Evolutionary conservation across 2,888 invertebrate species (phyloP), one percentile per base, ranked within the genome.

Genomic region (Agrilus mali): DNA sequence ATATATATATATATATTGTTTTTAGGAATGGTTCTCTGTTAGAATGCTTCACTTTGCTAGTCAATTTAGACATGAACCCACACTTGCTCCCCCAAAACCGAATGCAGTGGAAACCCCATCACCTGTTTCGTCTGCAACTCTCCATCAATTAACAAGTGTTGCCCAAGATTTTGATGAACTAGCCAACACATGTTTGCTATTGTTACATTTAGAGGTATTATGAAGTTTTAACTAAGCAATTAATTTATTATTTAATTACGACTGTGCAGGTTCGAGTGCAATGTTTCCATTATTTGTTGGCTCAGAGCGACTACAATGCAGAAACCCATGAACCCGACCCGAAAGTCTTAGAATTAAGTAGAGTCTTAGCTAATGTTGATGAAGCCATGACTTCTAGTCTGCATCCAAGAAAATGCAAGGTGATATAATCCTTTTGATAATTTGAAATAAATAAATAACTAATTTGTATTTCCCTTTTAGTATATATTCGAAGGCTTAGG

Each of bases 401-500:
- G 37, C 85, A 86, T 62, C 79, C 81, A 1, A 73, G 82, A 41
- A 88, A 87, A 60, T 80, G 82, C 50, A 83, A 82, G 60, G 84
- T 86, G 69, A 60, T 27, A 14, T 34, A 40, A 41, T 46, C n/a
- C n/a, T n/a, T n/a, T 38, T 40, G 36, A 42, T 31, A 20, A 40
- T 14, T 32, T 40, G 14, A 42, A 31, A 17, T 17, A 27, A 22
- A 8, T 45, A 50, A 16, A 5, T 22, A 36, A 45, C 46, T 37
- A 31, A 46, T 13, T 41, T 8, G 13, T 45, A 40, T 45, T 50
- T 52, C 51, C 45, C 55, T 67, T 65, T 43, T 73, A 90, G 82
- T 94, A 93, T 62, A 81, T 93, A 49, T 86, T 93, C 68, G 86
- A 87, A 66, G 93, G 93, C 1, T 70, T 96, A 22, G 94, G 94